These are phyloP conservation scores for Gnathonemus echidnorhynchus DNA, from an alignment of 2,113 vertebrate species.

Conservation along the genomic window DNA sequence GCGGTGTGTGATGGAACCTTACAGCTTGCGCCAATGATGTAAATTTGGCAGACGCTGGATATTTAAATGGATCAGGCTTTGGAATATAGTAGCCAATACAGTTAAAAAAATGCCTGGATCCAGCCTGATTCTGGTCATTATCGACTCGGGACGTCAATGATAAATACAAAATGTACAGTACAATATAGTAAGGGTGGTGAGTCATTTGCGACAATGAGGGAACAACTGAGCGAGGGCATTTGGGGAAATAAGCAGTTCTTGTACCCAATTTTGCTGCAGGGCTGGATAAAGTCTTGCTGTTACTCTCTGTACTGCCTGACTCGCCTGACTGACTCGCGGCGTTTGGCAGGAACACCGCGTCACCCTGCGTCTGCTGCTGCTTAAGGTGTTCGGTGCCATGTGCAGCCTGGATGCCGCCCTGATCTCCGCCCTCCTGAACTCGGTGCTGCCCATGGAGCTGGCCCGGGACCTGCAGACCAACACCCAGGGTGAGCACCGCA, in stretches of 20 bases:
- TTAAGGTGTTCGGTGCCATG: slow-evolving; percentile 98
- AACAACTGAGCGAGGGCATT: not conserved
- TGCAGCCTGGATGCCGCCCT: slow-evolving; percentile 82
- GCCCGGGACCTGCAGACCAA: slow-evolving; percentile 89
- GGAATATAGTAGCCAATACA: not conserved
- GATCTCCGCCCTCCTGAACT: slow-evolving; percentile 89
- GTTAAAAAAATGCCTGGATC: not conserved
- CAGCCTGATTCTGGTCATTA: not conserved
- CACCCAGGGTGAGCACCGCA: slow-evolving; percentile 69
- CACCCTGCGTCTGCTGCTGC: slow-evolving; percentile 76
- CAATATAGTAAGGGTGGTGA: not conserved
- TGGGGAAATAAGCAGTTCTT: not conserved
- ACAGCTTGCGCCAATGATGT: not conserved
- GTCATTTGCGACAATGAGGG: not conserved
- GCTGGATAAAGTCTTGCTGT: not conserved
- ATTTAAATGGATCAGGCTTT: not conserved
- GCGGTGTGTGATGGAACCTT: not conserved
- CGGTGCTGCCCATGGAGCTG: slow-evolving; percentile 92
- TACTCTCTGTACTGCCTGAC: not conserved
- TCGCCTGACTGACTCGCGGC: not conserved
- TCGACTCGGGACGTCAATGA: not conserved
- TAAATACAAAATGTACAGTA: not conserved
- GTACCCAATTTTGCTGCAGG: not conserved
- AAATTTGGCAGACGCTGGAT: not conserved
- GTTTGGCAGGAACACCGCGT: slow-evolving; percentile 79